A percentile compares a stretch with the other conserved stretches of the same genome.
Evolutionary conservation across 2,113 vertebrate genomes (phyloP).

Genomic region (Pitta sordida): DNA sequence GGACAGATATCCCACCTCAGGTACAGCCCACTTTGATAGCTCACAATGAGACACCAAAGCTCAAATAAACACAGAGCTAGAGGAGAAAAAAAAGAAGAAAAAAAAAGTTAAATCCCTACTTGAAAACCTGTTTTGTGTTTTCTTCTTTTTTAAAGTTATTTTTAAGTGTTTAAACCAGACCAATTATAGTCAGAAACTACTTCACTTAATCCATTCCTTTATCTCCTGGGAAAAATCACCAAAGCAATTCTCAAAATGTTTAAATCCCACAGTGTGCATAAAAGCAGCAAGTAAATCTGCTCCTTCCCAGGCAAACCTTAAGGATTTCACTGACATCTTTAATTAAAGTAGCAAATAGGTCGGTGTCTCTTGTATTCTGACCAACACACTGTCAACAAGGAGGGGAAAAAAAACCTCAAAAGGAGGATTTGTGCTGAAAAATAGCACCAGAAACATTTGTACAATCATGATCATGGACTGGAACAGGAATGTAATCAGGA

Average conservation of each 20-base stretch:
- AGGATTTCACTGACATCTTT: conserved; percentile 63
- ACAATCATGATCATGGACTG: conserved; percentile 52
- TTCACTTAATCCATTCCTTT: conserved; percentile 65
- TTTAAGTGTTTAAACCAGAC: conserved; percentile 64
- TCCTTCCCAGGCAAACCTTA: conserved; percentile 53
- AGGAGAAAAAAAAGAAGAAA: background rate
- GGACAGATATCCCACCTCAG: background rate
- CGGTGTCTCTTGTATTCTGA: conserved; percentile 47
- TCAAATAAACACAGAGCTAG: conserved; percentile 28
- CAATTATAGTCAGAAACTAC: conserved; percentile 63
- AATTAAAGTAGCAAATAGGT: conserved; percentile 69
- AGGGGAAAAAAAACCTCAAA: conserved; percentile 29
- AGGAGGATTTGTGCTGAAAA: conserved; percentile 62
- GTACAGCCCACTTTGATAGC: background rate
- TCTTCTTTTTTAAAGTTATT: conserved; percentile 61
- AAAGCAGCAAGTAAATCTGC: conserved; percentile 63
- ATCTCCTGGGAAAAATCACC: conserved; percentile 66
- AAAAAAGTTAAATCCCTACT: conserved; percentile 35
- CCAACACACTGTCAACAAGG: conserved; percentile 44
- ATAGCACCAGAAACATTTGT: conserved; percentile 61
- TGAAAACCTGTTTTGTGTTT: conserved; percentile 53
- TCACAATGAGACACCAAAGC: conserved; percentile 42
- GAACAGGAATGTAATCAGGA: conserved; percentile 57
- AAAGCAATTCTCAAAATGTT: conserved; percentile 62
- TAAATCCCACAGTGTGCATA: conserved; percentile 60